Evolutionary conservation across 1,140 invertebrate species (phyloP), one percentile per base, ranked within the genome.

Genomic region (Pissodes strobi): DNA sequence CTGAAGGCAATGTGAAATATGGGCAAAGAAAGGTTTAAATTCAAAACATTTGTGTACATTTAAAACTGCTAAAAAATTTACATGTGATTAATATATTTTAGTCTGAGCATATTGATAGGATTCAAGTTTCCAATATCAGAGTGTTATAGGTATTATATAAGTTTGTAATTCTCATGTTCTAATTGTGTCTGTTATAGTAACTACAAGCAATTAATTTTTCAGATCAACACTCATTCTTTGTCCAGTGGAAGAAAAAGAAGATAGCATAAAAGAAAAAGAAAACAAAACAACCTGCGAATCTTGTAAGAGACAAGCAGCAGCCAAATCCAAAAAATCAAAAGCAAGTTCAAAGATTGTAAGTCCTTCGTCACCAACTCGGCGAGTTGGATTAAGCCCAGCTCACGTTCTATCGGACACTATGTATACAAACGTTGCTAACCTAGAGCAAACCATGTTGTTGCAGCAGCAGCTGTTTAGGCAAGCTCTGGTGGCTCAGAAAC

Each of bases 341-440:
- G 53, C 65, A 6, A 64, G 23, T 46, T 58, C 67, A 10, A 73
- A 70, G 64, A 67, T 59, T 12, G 69, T 69, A 15, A 75, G 68
- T 45, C 70, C 70, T 30, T 70, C 69, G 66, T 45, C 78, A 71
- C 71, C 74, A 70, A 65, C 76, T 71, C 62, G 68, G 15, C 37
- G 66, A 45, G 41, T 65, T 25, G 53, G 59, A 9, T 41, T 71
- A 30, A 68, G 55, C 23, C 53, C 68, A 25, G 57, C 64, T 3
- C 71, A 71, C 34, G 65, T 82, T 2, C 72, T 80, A 0, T 78
- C 80, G 0, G 81, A 85, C 15, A 85, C 84, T 0, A 89, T 90
- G 87, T 90, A 90, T 76, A 90, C 88, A 4, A 89, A 89, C 69
- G 82, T 85, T 19, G 87, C 85, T 2, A 89, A 90, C 73, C 76